Percentiles rank a stretch among this genome's conserved stretches.
These are phyloP conservation scores for Tolypeutes matacus DNA, from an alignment of 2,797 vertebrate species.

Conservation along the genomic window DNA sequence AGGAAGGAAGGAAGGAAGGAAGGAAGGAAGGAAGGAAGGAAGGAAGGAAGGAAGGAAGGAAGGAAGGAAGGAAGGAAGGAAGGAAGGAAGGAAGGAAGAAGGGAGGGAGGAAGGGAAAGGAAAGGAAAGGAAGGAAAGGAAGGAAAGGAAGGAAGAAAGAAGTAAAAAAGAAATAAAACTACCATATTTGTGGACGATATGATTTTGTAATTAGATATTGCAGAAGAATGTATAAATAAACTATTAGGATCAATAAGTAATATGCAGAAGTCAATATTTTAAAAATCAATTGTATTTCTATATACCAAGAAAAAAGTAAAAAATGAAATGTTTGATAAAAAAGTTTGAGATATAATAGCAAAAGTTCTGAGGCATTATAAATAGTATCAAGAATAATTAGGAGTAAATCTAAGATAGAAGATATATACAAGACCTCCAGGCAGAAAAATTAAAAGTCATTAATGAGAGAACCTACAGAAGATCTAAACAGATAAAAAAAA, in stretches of 20 bases:
- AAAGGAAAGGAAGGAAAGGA: neutral
- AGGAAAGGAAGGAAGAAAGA: too few species aligned
- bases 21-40: neutral
- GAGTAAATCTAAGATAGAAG: neutral
- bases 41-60: neutral
- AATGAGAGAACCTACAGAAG: neutral
- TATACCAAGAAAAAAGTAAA: neutral
- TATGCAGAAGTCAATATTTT: neutral
- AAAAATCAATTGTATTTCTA: conserved; percentile 5
- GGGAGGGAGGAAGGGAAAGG: too few species aligned
- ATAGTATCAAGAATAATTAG: neutral
- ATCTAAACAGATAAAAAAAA: neutral
- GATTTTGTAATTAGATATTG: neutral
- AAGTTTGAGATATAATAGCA: neutral
- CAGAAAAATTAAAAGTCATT: neutral
- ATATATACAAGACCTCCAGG: neutral
- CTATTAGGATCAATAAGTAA: neutral
- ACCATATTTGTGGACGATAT: neutral
- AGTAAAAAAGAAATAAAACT: neutral
- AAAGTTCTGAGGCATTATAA: neutral
- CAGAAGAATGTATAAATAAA: neutral
- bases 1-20: neutral
- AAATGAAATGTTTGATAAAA: neutral
- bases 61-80: neutral
- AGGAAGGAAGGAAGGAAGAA: neutral